Evolutionary conservation across 2,797 vertebrate species (phyloP), one percentile per base, ranked within the genome.

Genomic region (Myioborus melanocephalus): DNA sequence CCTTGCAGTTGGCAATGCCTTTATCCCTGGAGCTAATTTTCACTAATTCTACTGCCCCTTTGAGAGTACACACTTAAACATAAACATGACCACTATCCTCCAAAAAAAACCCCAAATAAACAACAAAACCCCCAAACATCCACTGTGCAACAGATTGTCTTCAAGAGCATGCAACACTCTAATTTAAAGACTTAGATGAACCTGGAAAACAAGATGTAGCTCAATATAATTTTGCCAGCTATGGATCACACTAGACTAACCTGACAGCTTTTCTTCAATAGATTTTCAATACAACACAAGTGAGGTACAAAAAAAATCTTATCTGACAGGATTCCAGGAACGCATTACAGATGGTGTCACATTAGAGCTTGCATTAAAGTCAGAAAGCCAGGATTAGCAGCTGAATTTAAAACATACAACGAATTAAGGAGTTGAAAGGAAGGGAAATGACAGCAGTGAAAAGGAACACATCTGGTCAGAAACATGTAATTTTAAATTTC

Each of bases 261-360:
- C 46, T 53, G 49, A 75, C 65, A 86, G 53, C 53, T 88, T 75
- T 80, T 71, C 53, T 71, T 80, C 76, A 60, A 78, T 39, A 85
- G 94, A 90, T 95, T 87, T 91, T 88, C 90, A 91, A 94, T 93
- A 88, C 21, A 64, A 71, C 35, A 5, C 50, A 80, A 91, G 61
- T 34, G 28, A 93, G 41, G 41, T 60, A 88, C 65, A 88, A 80
- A 87, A 69, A 70, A 87, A 85, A 77, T 53, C 52, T 90, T 85
- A 73, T 57, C 83, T 81, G 83, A 88, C 41, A 53, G 88, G 79
- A 91, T 95, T 93, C 68, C 64, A 83, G 83, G 43, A 49, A 27
- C 6, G 4, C 39, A 57, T 78, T 93, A 68, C 46, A 88, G 53
- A 81, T 57, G 23, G 53, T 81, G 64, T 77, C 61, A 94, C 60